phyloP scores from a whole-genome alignment of 2,888 invertebrate genomes.

The Mantis religiosa region DNA sequence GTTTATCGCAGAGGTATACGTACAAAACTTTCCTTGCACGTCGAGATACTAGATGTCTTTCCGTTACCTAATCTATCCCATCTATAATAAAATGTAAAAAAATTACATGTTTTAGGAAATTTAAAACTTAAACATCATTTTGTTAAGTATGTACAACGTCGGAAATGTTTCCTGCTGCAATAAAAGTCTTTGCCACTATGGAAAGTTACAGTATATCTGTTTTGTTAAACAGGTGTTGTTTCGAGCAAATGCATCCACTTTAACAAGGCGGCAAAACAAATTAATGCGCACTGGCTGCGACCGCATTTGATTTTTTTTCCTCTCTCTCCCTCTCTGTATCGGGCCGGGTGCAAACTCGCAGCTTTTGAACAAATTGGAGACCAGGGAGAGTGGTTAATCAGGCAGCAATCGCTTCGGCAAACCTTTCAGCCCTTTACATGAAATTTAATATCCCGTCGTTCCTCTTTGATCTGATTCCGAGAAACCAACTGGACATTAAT shows the following conservation, averaged over 20 bases:
- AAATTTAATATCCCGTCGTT: background rate
- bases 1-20: too few species aligned
- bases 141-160: too few species aligned
- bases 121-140: too few species aligned
- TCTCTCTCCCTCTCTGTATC: background rate
- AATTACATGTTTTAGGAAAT: too few species aligned
- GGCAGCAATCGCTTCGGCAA: background rate
- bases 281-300: background rate
- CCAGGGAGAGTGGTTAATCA: background rate
- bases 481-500: background rate
- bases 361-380: background rate
- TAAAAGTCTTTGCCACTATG: too few species aligned
- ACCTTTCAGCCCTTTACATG: background rate
- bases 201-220: too few species aligned
- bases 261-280: background rate
- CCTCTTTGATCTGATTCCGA: background rate
- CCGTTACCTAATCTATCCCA: too few species aligned
- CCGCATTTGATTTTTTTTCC: background rate
- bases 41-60: too few species aligned
- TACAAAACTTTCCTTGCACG: too few species aligned
- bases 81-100: too few species aligned
- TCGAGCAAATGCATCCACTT: background rate
- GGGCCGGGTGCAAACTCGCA: background rate
- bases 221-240: too few species aligned
- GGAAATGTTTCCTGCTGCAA: too few species aligned